Evolutionary conservation across 2,888 invertebrate species (phyloP).

Genomic region (Nomada ferruginata): DNA sequence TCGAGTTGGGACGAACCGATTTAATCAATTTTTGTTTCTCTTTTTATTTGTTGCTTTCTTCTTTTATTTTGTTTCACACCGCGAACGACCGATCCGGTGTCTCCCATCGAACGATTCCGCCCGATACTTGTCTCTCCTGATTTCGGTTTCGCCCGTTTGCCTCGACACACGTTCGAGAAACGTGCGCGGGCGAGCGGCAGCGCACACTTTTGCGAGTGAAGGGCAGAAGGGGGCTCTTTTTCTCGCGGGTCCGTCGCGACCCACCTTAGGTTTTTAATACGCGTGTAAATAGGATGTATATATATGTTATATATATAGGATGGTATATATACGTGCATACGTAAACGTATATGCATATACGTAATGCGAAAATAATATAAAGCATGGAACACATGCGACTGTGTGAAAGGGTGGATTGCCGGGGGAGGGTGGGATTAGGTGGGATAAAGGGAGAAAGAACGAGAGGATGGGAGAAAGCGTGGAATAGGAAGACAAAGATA

Average conservation of each 20-base stretch:
- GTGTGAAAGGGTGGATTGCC: background rate
- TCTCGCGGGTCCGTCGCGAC: background rate
- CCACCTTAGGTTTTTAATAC: conserved; percentile 57
- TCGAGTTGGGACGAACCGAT: background rate
- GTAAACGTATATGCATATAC: conserved; percentile 34
- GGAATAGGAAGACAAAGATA: conserved; percentile 31
- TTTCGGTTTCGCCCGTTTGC: too few species aligned
- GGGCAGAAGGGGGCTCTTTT: background rate
- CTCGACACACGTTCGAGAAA: background rate
- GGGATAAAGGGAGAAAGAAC: background rate
- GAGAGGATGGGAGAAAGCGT: conserved; percentile 10
- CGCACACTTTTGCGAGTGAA: conserved; percentile 11
- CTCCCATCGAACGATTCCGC: too few species aligned
- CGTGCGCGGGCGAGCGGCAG: background rate
- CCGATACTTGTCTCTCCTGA: too few species aligned
- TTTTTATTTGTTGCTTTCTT: background rate
- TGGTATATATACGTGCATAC: conserved; percentile 37
- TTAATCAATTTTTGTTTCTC: background rate
- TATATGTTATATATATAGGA: conserved; percentile 48
- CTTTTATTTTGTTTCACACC: background rate
- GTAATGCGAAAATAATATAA: conserved; percentile 21
- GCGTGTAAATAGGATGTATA: conserved; percentile 64
- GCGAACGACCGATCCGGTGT: background rate
- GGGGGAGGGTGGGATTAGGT: background rate
- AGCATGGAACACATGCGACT: background rate